phyloP scores from a whole-genome alignment of 2,888 invertebrate genomes.

The Cosmia trapezina region DNA sequence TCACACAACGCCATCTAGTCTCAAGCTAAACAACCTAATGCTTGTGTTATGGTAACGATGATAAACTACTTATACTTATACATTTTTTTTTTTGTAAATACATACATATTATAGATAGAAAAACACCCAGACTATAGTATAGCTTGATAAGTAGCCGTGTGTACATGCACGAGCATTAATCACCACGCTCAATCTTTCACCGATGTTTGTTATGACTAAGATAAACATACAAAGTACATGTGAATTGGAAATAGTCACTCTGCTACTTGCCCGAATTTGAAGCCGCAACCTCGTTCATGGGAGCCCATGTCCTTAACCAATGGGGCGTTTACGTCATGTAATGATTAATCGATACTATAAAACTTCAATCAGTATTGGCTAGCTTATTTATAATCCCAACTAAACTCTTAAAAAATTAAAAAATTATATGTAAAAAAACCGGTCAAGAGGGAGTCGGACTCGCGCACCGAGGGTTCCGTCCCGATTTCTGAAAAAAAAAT shows the following conservation, averaged over 20 bases:
- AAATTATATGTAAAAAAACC: no score
- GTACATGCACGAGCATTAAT: background rate
- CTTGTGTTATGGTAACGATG: no score
- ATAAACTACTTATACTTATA: no score
- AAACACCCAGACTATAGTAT: no score
- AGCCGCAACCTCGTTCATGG: background rate
- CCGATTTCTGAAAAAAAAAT: no score
- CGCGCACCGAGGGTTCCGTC: no score
- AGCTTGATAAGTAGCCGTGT: no score
- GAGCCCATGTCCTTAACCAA: background rate
- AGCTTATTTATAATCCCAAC: background rate
- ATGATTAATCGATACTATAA: background rate
- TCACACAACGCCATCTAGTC: no score
- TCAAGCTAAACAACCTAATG: no score
- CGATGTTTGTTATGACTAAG: background rate
- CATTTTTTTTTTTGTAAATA: no score
- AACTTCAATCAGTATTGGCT: background rate
- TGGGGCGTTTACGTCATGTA: background rate
- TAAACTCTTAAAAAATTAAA: background rate
- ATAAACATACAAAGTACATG: background rate
- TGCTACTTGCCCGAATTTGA: background rate
- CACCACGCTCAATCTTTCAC: background rate
- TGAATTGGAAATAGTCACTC: background rate
- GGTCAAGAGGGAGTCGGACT: no score
- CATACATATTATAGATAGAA: no score